Evolutionary conservation across 2,797 vertebrate species (phyloP).

Genomic region (Eleutherodactylus coqui): DNA sequence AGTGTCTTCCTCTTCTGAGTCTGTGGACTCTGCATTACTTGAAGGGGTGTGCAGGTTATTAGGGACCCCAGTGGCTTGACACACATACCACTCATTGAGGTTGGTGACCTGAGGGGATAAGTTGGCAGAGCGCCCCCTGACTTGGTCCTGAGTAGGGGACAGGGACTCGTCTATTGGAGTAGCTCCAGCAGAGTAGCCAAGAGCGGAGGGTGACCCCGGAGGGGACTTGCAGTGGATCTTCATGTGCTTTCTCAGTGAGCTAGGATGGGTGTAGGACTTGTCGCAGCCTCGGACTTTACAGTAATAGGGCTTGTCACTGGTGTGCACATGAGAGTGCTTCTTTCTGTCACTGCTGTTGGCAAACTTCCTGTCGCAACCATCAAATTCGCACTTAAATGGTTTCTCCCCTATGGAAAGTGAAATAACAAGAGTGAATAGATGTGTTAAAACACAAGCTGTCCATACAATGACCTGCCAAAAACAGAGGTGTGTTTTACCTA

Average conservation of each 20-base stretch:
- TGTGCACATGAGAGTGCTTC: slow-evolving; percentile 98
- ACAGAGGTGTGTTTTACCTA: not conserved
- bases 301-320: slow-evolving; percentile 97
- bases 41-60: slow-evolving; percentile 90
- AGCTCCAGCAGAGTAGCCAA: slow-evolving; percentile 82
- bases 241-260: slow-evolving; percentile 96
- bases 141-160: slow-evolving; percentile 80
- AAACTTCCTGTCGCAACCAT: slow-evolving; percentile 96
- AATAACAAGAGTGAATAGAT: slow-evolving; percentile 2
- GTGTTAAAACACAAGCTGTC: not conserved
- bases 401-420: slow-evolving; percentile 87
- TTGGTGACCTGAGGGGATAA: slow-evolving; percentile 96
- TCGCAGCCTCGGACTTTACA: slow-evolving; percentile 96
- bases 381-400: slow-evolving; percentile 98
- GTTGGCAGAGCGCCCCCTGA: slow-evolving; percentile 82
- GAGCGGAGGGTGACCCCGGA: slow-evolving; percentile 82
- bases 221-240: slow-evolving; percentile 98
- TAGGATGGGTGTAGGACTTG: slow-evolving; percentile 94
- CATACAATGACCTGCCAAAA: not conserved
- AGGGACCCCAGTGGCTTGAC: slow-evolving; percentile 88
- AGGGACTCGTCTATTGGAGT: slow-evolving; percentile 81
- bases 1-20: slow-evolving; percentile 90
- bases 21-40: slow-evolving; percentile 88
- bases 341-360: slow-evolving; percentile 99
- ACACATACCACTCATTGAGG: slow-evolving; percentile 99